These are phyloP conservation scores for Dendrolimus punctatus DNA, from an alignment of 1,140 invertebrate species.

Conservation along the genomic window DNA sequence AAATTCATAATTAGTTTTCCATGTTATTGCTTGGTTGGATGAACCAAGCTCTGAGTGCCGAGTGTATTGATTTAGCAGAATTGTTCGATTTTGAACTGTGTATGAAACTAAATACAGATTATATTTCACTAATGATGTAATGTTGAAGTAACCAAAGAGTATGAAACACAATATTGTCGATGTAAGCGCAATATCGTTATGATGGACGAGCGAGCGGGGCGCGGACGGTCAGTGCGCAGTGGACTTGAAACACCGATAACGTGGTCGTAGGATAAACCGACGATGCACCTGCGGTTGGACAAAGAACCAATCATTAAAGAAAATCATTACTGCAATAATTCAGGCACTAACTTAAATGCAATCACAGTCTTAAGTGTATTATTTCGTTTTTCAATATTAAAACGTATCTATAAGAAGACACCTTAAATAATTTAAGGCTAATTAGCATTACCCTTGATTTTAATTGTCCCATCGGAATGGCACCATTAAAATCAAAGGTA, in stretches of 20 bases:
- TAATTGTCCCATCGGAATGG: too few relatives aligned
- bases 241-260: constrained; percentile 61
- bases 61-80: not conserved
- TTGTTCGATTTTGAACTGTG: constrained; percentile 19
- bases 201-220: constrained; percentile 49
- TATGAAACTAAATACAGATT: not conserved
- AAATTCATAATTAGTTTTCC: not conserved
- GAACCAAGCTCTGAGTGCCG: too few relatives aligned
- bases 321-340: not conserved
- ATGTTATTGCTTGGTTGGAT: too few relatives aligned
- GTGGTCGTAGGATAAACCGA: constrained; percentile 17
- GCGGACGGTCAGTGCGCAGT: constrained; percentile 56
- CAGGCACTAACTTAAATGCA: too few relatives aligned
- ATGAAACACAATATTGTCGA: constrained; percentile 61
- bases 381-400: too few relatives aligned
- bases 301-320: not conserved
- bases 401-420: too few relatives aligned
- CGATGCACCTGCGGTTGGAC: constrained; percentile 9
- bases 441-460: too few relatives aligned
- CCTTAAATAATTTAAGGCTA: too few relatives aligned
- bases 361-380: too few relatives aligned
- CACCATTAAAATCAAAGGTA: too few relatives aligned
- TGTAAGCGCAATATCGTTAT: constrained; percentile 63
- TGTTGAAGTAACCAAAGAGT: constrained; percentile 8
- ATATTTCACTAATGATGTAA: not conserved